Conservation (phyloP, 92 coral and sea anemone genomes). For the Parazoanthus swiftii region DNA sequence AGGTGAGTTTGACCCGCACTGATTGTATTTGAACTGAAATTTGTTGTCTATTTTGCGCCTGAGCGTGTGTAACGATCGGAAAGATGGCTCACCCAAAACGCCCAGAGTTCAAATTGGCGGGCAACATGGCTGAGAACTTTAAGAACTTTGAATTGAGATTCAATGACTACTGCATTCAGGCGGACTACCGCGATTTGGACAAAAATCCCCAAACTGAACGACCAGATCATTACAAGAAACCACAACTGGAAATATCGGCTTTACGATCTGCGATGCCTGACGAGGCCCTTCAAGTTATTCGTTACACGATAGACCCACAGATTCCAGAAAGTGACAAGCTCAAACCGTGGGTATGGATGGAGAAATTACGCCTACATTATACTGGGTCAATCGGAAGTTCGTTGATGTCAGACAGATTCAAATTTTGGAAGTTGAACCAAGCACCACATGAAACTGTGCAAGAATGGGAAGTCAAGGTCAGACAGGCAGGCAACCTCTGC, state of each 20-base stretch:
- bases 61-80: not conserved
- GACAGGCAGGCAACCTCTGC: constrained; percentile 47
- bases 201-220: constrained; percentile 33
- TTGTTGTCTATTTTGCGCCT: too few relatives aligned
- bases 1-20: too few relatives aligned
- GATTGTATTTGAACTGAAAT: too few relatives aligned
- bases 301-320: constrained; percentile 43
- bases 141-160: constrained; percentile 9
- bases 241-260: constrained; percentile 46
- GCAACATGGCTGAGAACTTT: constrained; percentile 44
- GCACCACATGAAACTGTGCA: not conserved
- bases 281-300: constrained; percentile 31
- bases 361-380: constrained; percentile 36
- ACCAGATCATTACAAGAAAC: constrained; percentile 36
- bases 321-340: constrained; percentile 22
- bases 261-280: constrained; percentile 22
- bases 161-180: constrained; percentile 47
- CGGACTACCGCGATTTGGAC: constrained; percentile 40
- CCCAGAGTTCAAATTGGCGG: constrained; percentile 32
- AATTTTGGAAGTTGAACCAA: too few relatives aligned
- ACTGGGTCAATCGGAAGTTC: constrained; percentile 41
- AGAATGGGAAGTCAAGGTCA: constrained; percentile 51
- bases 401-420: constrained; percentile 34
- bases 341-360: constrained; percentile 44
- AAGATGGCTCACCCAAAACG: constrained; percentile 30